Base-by-base conservation (phyloP, 2,113 vertebrate species). In the Chaetura pelagica region DNA sequence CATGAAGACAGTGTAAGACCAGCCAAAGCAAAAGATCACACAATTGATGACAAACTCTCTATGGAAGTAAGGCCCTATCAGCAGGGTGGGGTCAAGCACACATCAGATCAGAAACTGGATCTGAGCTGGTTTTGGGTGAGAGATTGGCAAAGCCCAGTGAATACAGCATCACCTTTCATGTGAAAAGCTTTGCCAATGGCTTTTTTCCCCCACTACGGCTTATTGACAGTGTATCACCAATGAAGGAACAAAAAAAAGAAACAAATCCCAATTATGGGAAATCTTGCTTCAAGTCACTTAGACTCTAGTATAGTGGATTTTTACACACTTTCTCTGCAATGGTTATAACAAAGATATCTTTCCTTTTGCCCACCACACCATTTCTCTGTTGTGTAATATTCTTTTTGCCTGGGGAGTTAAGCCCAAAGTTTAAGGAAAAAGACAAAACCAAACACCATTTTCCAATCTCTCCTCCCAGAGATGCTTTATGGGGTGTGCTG, bases 61-160 rank as follows among this genome's bases (percentile, higher is more conserved):
- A 3, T 0, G 67, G 48, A 78, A 67, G 18, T 4, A 55, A 8
- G 61, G 23, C 6, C 8, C 54, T 29, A 0, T 34, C 30, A 64
- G 57, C 2, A 2, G 0, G 4, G 18, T 42, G 9, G 15, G 16
- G 23, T 7, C 15, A 54, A 66, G 34, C 34, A 55, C 15, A 57
- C 2, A 32, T 12, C 18, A 76, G n/a, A 40, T 40, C 29, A 85
- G 57, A 64, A 92, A 83, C 40, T 34, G 30, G 5, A 35, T 24
- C 27, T 27, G 54, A 72, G 29, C 24, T 59, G 12, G 48, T 48
- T 20, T 76, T 0, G 3, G 7, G 16, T 4, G 3, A 90, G 12
- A 86, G 40, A 69, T 5, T 1, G 0, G 20, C 12, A 54, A 67
- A 74, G 40, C 15, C 40, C 66, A 73, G 3, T 40, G 35, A 73